Evolutionary conservation across 2,113 vertebrate genomes (phyloP), one percentile per base, ranked within the genome.

Genomic region (Albula goreensis): DNA sequence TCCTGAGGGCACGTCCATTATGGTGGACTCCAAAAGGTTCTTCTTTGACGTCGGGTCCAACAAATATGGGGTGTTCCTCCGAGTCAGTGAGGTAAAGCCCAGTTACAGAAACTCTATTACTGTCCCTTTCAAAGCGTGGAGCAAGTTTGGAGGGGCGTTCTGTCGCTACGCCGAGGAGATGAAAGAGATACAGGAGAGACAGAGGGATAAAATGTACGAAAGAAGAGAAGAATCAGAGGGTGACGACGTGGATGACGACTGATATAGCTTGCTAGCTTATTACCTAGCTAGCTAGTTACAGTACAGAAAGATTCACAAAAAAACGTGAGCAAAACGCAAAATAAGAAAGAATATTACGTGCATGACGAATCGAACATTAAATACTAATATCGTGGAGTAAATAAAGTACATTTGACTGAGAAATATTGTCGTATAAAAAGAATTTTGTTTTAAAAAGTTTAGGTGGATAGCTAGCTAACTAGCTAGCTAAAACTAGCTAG

Each of bases 1-100:
- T 1, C 98, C 98, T 12, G 98, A 98, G 93, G 97, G 98, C 91
- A 98, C 97, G 31, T 98, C 98, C 51, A 96, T 99, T 92, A 97
- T 97, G 51, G 98, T 99, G 95, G 98, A 99, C 96, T 97, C 96
- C 60, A 99, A 99, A 91, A 96, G 98, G 60, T 99, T 99, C 93
- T 99, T 99, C 93, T 99, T 99, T 89, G 98, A 99, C 92, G 98
- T 99, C 86, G 98, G 98, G 81, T 98, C 96, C 94, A 99, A 99
- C 96, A 99, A 99, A 93, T 99, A 99, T 91, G 98, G 98, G 50
- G 98, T 99, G 89, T 99, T 99, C 88, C 91, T 99, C 89, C 95
- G 98, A 83, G 97, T 99, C 88, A 99, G 98, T 91, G 98, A 99
- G 91, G 97, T 99, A 89, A 99, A 99, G 92, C 98, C 98, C 89